Evolutionary conservation across 2,797 vertebrate genomes (phyloP).

Genomic region (Morelia viridis): DNA sequence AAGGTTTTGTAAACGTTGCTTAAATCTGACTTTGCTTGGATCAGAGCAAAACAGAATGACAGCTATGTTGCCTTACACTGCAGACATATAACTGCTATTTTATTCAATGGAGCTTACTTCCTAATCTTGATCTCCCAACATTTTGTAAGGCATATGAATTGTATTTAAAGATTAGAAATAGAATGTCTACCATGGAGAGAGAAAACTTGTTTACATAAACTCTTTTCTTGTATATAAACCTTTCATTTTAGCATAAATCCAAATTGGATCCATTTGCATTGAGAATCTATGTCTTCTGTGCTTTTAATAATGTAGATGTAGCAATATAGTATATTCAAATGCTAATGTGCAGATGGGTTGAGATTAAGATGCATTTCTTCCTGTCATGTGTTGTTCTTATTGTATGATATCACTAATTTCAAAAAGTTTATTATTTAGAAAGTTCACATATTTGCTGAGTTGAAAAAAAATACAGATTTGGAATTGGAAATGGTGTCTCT

Average conservation of each 20-base stretch:
- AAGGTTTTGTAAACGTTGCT: neutral
- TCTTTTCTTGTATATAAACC: conserved; percentile 10
- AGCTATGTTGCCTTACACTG: neutral
- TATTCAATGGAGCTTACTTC: neutral
- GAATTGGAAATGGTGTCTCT: neutral
- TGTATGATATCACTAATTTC: conserved; percentile 7
- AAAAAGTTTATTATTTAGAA: neutral
- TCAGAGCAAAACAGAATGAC: neutral
- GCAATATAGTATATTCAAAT: conserved; percentile 28
- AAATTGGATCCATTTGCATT: conserved; percentile 1
- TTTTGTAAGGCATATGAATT: neutral
- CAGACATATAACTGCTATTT: neutral
- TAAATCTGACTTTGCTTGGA: neutral
- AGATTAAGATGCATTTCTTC: conserved; percentile 23
- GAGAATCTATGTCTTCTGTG: conserved; percentile 1
- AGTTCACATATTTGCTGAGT: neutral
- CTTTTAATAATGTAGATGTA: conserved; percentile 28
- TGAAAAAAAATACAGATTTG: neutral
- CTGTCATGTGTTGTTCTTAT: conserved; percentile 15
- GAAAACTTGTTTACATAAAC: neutral
- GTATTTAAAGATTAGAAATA: neutral
- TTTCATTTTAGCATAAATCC: conserved; percentile 18
- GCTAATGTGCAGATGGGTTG: conserved; percentile 38
- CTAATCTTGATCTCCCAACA: neutral
- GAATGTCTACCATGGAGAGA: neutral